Evolutionary conservation across 2,888 invertebrate species (phyloP), one percentile per base, ranked within the genome.

Genomic region (Peribatodes rhomboidaria): DNA sequence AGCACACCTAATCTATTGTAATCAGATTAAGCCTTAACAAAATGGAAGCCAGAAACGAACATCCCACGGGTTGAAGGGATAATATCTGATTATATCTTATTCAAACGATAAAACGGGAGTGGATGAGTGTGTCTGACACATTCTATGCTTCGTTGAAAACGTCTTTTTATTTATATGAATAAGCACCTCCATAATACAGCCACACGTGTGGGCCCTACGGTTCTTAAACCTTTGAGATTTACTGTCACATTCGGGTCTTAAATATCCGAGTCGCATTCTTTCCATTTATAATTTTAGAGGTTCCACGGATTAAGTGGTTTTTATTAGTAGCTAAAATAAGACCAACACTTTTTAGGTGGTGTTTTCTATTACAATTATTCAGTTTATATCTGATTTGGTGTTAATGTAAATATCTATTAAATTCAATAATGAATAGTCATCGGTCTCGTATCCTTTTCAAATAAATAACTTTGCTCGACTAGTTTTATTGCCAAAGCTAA

Each of bases 191-290:
- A 66, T 62, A 46, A 59, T 69, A 55, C 13, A 50, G 37, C 67
- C 56, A 69, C 73, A 69, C 69, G 73, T 71, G 71, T 73, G 65
- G 69, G 69, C 53, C 61, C 64, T 65, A 62, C 55, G 65, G 55
- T 67, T 68, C 58, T 69, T 67, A 31, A 41, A 58, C 49, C 57
- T 68, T 62, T 58, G 46, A 67, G 58, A 69, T 70, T 67, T 65
- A 70, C 70, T 67, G 62, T 61, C 67, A 47, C 50, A 44, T 60
- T 49, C 18, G 18, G 44, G 53, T 61, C 67, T 65, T 68, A 62
- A 70, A 52, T 20, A 33, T 33, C 50, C 20, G n/a, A 46, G 60
- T 46, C 60, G 52, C 65, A 65, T 65, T 65, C 60, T 60, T 46
- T 2, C 46, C 44, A 60, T 65, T 60, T 20, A 50, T 52, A 37